These are phyloP conservation scores for Cavia aperea DNA, from an alignment of 2,113 vertebrate genomes.

Conservation along the genomic window DNA sequence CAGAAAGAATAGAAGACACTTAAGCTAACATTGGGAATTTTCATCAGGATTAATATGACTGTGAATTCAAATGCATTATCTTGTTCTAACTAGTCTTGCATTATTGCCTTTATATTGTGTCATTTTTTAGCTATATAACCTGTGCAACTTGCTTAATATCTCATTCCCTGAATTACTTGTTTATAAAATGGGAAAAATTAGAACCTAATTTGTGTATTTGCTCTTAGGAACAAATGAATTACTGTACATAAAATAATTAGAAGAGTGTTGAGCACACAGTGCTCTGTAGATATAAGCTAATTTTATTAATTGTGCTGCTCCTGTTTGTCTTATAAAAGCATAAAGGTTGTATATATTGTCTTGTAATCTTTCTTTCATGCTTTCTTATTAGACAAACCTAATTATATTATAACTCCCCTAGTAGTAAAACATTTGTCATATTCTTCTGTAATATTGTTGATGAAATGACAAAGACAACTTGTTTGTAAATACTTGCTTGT, in stretches of 20 bases:
- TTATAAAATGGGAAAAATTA: constrained; percentile 22
- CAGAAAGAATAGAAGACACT: constrained; percentile 10
- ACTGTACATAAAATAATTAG: not conserved
- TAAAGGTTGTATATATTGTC: not conserved
- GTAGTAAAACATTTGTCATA: not conserved
- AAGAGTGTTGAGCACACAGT: not conserved
- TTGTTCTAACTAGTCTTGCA: not conserved
- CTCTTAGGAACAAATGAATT: constrained; percentile 27
- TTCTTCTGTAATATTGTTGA: not conserved
- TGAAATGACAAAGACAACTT: not conserved
- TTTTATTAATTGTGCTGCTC: constrained; percentile 33
- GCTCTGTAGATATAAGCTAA: not conserved
- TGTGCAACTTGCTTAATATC: not conserved
- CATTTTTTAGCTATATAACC: not conserved
- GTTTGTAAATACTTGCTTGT: not conserved
- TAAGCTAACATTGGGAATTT: not conserved
- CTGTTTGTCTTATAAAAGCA: constrained; percentile 18
- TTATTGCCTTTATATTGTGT: not conserved
- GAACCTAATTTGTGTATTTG: constrained; percentile 36
- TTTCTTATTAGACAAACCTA: constrained; percentile 24
- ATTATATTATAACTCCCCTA: constrained; percentile 12
- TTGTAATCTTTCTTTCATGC: constrained; percentile 38
- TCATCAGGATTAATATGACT: constrained; percentile 27
- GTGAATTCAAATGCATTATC: not conserved
- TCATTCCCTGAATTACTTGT: constrained; percentile 15